Evolutionary conservation across 2,797 vertebrate species (phyloP).

Genomic region (Squalus acanthias): DNA sequence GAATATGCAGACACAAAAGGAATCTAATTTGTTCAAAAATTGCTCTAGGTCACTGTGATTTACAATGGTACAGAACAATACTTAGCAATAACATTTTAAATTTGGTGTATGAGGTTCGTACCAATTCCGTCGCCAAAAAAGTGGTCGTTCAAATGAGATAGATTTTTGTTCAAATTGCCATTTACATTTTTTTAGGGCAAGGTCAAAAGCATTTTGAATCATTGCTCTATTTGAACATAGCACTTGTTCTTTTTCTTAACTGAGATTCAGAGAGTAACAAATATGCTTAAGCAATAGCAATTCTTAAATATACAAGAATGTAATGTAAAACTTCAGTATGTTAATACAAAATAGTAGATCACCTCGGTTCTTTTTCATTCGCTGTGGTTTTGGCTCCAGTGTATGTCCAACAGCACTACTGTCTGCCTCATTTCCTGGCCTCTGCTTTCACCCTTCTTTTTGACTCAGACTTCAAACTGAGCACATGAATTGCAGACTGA

Average conservation of each 20-base stretch:
- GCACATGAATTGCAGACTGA: not conserved
- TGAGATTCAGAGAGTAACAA: not conserved
- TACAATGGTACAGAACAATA: constrained; percentile 49
- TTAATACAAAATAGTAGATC: not conserved
- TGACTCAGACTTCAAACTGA: not conserved
- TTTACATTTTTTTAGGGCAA: not conserved
- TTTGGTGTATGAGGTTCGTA: constrained; percentile 46
- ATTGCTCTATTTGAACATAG: not conserved
- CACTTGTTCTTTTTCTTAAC: not conserved
- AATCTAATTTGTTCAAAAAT: constrained; percentile 76
- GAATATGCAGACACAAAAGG: constrained; percentile 69
- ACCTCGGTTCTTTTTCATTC: not conserved
- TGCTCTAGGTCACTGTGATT: constrained; percentile 67
- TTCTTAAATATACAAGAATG: not conserved
- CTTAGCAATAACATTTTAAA: constrained; percentile 40
- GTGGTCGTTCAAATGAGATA: not conserved
- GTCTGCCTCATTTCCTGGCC: not conserved
- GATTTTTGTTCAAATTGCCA: not conserved
- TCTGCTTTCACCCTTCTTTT: not conserved
- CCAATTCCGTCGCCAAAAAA: not conserved
- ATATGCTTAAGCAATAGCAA: not conserved
- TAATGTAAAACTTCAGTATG: not conserved
- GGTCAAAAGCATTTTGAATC: not conserved
- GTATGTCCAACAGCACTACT: not conserved
- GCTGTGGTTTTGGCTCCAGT: not conserved